Evolutionary conservation across 2,888 invertebrate species (phyloP), one percentile per base, ranked within the genome.

Genomic region (Diploptera punctata): DNA sequence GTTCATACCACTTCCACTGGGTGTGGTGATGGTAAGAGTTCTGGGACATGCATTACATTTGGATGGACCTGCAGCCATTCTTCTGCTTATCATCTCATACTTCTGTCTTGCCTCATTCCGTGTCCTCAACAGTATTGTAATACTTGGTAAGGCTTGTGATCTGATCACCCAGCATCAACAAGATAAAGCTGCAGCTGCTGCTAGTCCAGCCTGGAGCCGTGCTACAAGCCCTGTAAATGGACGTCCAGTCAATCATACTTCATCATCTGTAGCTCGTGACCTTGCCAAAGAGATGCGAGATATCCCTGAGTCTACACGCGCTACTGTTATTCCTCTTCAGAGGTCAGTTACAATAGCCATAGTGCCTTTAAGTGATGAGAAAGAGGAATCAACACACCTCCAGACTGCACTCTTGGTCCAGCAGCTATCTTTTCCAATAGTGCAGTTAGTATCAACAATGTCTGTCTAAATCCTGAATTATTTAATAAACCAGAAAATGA

Each of bases 1-100:
- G 0, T 98, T 99, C 81, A 98, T 99, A 79, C 98, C 99, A 0
- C 87, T 99, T 77, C 99, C 99, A 0, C 83, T 99, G 49, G 93
- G 95, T 0, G 97, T 98, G 10, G 94, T 99, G 18, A 91, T 98
- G 77, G 91, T 95, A 1, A 90, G 97, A 76, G 95, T 99, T 0
- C 84, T 98, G 24, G 89, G 90, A 13, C 93, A 94, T 78, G 93
- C 95, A 0, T 88, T 98, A 62, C 89, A 91, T 79, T 85, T 97
- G 78, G 87, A 90, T 80, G 89, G 90, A 82, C 83, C 90, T 21
- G 89, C 92, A 1, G 91, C 93, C 5, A 84, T 92, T 67, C 81
- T 93, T 62, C 86, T 97, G 52, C 87, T 93, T 73, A 78, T 92
- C 9, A 80, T 95, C 52, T 93, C 92, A 5, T 97, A 93, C 81